Conservation (phyloP, 2,888 invertebrate species). For the Balanococcus diminutus region DNA sequence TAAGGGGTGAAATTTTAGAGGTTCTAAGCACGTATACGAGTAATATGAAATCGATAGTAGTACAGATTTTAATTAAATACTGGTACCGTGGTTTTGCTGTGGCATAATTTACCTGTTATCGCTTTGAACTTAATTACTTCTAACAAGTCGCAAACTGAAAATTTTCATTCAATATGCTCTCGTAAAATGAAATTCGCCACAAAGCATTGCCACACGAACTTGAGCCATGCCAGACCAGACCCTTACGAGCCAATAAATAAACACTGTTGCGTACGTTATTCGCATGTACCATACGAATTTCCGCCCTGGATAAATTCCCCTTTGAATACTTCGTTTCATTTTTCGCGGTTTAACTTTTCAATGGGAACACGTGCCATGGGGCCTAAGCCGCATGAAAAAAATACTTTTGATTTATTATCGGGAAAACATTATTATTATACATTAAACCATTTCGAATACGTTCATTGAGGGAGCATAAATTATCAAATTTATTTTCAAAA, state of each 20-base stretch:
- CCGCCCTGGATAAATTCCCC: neutral
- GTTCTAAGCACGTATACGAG: neutral
- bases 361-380: neutral
- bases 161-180: neutral
- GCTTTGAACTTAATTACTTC: constrained; percentile 15
- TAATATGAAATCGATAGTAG: constrained; percentile 7
- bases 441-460: neutral
- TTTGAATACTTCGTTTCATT: constrained; percentile 19
- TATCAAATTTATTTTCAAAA: neutral
- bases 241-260: neutral
- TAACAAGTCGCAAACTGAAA: constrained; percentile 27
- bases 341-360: constrained; percentile 9
- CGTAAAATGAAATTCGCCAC: constrained; percentile 8
- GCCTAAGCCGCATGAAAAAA: neutral
- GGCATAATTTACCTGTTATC: constrained; percentile 25
- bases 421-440: constrained; percentile 1
- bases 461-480: neutral
- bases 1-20: neutral
- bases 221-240: neutral
- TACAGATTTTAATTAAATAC: constrained; percentile 31
- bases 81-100: neutral
- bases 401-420: constrained; percentile 13
- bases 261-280: constrained; percentile 15
- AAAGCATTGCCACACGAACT: neutral
- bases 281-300: neutral